These are phyloP conservation scores for cat (Felis catus) DNA, from an alignment of 2,113 vertebrate species.

Conservation along the genomic window F.catus_Fca126_mat1.0 CM031415.1:75223001-75223500, in stretches of 20 bases:
- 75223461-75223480: neutral
- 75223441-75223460: neutral
- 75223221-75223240: neutral
- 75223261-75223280: neutral
- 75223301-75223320: neutral
- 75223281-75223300: neutral
- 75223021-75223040: neutral
- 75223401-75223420: neutral
- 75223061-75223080: neutral
- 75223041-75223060: neutral
- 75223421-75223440: neutral
- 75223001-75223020: rapidly evolving
- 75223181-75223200: neutral
- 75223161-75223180: neutral
- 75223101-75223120: neutral
- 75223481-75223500: neutral
- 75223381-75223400: neutral
- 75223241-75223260: neutral
- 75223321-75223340: neutral
- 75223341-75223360: neutral
- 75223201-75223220: neutral
- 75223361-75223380: neutral
- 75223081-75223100: neutral
- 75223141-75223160: neutral
- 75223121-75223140: neutral